Evolutionary conservation across 1,140 invertebrate species (phyloP), one percentile per base, ranked within the genome.

Genomic region (Drosophila pectinifera): DNA sequence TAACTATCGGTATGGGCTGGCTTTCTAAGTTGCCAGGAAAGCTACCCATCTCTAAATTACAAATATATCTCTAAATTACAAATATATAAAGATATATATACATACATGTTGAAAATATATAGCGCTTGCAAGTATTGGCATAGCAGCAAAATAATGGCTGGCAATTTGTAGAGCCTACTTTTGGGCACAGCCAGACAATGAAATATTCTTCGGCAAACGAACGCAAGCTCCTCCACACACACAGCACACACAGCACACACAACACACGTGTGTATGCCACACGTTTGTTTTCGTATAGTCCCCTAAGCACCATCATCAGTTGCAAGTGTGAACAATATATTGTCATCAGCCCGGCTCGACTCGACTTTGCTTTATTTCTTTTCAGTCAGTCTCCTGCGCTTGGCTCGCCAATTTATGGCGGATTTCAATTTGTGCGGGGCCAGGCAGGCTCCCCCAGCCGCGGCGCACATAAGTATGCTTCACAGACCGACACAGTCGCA

Each of bases 251-350:
- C 63, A 48, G 28, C 58, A 34, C 28, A 51, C 18, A 20, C 8
- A 42, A 14, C 4, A 53, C 49, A 53, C 49, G 31, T 36, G 49
- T 53, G 28, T 20, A 13, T 36, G 41, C 43, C 57, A 16, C 41
- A 49, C 72, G 54, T 56, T 51, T 31, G 53, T 58, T 56, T 61
- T 62, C 61, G 48, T 72, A 55, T 63, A 58, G 79, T 72, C 64
- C 77, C 64, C 73, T 89, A 80, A 89, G 85, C 85, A 84, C 84
- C 80, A 77, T 88, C 84, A 89, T 89, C 84, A 89, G 84, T 89
- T 89, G 88, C 84, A 89, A 89, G 84, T 89, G 84, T 89, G 84
- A 89, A 89, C 84, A 84, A 89, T 89, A 89, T 84, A 89, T 89
- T 89, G 84, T 89, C 84, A 89, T 89, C 84, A 89, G 85, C 65